Base-by-base conservation (phyloP, 2,113 vertebrate species). In the Oostethus manadensis region DNA sequence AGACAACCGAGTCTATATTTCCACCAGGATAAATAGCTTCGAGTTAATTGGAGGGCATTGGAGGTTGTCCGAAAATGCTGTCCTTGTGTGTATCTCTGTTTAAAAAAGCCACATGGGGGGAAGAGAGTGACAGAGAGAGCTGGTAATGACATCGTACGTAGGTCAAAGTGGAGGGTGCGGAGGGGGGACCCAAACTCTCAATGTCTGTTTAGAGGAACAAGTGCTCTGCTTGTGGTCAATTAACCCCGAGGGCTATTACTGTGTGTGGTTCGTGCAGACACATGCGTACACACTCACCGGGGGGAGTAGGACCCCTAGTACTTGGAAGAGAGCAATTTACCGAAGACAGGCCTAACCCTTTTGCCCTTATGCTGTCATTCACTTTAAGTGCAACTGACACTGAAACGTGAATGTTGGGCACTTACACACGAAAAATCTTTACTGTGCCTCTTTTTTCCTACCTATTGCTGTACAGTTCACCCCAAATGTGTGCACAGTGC, bases 151-250 rank as follows among this genome's bases (percentile, higher is more conserved):
- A 66, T 71, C 73, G 56, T 58, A 22, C 7, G 47, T 64, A 73
- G 70, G 74, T 81, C 70, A 79, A 49, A 40, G 60, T 42, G 56
- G 51, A 43, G 58, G 58, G 62, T 55, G 53, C 35, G 55, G 63
- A 61, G 67, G 64, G 46, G 46, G 58, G 58, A 74, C 68, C 64
- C 64, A 69, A 69, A 78, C 73, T 68, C 66, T 58, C 59, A 64
- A 76, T 77, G 72, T 82, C 75, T 77, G 54, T 84, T 84, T 81
- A 66, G 68, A 73, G 54, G 63, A 81, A 82, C 83, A 85, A 82
- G 73, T 76, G 60, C 78, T 76, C 55, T 29, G 59, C 74, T 79
- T 77, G 66, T 18, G 76, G 61, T 85, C 83, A 84, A 81, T 85
- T 87, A 84, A 85, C 81, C 83, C 74, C 78, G 66, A 76, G 66